Evolutionary conservation across 2,888 invertebrate genomes (phyloP).

Genomic region (Heliconius hortense): DNA sequence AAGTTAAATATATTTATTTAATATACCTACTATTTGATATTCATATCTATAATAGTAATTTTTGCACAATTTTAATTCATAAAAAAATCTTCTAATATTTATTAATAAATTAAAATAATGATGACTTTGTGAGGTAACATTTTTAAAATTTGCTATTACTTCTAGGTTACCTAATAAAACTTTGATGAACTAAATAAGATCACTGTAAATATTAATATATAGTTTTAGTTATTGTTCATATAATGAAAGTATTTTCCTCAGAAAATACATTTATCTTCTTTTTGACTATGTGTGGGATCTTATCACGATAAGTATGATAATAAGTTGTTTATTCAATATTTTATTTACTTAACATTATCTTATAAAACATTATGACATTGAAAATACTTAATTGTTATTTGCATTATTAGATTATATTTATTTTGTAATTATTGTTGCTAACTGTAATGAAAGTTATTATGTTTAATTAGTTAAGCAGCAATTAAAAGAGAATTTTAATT

Average conservation of each 20-base stretch:
- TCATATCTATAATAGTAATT: too few species aligned
- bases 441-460: neutral
- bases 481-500: neutral
- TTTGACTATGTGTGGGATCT: slow-evolving; percentile 33
- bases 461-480: neutral
- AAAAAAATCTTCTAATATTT: too few species aligned
- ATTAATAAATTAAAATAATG: too few species aligned
- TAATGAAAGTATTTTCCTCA: neutral
- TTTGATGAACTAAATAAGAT: neutral
- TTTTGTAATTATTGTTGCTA: neutral
- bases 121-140: too few species aligned
- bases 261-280: neutral
- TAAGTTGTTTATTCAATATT: slow-evolving; percentile 45
- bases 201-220: neutral
- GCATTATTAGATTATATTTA: slow-evolving; percentile 23
- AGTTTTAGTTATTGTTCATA: neutral
- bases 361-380: slow-evolving; percentile 15
- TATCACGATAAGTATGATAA: slow-evolving; percentile 48
- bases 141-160: too few species aligned
- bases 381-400: neutral
- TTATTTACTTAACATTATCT: slow-evolving; percentile 25
- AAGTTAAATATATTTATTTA: too few species aligned
- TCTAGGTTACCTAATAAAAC: neutral
- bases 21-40: too few species aligned
- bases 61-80: too few species aligned